phyloP scores from a whole-genome alignment of 2,888 invertebrate species.

The Cosmia trapezina region DNA sequence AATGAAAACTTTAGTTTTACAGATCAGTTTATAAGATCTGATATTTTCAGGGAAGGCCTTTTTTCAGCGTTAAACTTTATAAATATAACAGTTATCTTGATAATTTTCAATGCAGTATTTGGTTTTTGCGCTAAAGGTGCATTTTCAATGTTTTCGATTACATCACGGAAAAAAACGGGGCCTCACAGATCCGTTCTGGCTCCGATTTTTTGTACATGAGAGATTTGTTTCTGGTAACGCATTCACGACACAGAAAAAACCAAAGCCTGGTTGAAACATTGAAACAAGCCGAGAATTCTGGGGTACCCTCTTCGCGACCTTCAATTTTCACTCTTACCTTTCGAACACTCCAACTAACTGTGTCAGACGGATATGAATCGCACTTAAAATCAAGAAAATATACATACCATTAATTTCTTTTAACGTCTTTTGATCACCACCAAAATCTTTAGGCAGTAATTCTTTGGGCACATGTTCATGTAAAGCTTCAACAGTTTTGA shows the following conservation, averaged over 20 bases:
- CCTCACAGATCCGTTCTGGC: no score
- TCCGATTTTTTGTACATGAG: background rate
- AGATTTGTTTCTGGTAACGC: background rate
- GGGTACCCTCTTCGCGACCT: no score
- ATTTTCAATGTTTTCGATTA: background rate
- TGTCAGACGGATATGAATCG: background rate
- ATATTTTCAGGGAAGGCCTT: background rate
- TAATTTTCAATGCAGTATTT: background rate
- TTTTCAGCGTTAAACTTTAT: background rate
- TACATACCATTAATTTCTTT: conserved; percentile 35
- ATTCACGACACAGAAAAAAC: background rate
- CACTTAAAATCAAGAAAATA: background rate
- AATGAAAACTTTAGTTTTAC: no score
- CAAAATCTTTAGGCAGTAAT: conserved; percentile 53
- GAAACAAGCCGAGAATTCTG: no score
- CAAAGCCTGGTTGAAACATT: no score
- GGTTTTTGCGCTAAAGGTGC: background rate
- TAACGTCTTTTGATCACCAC: conserved; percentile 40
- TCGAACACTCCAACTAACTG: no score
- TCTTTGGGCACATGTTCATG: conserved; percentile 46
- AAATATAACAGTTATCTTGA: background rate
- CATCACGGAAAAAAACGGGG: background rate
- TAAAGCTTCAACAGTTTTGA: conserved; percentile 44
- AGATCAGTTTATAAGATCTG: background rate
- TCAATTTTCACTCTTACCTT: no score